phyloP scores from a whole-genome alignment of 1,140 invertebrate genomes.

The Megathymus violae region DNA sequence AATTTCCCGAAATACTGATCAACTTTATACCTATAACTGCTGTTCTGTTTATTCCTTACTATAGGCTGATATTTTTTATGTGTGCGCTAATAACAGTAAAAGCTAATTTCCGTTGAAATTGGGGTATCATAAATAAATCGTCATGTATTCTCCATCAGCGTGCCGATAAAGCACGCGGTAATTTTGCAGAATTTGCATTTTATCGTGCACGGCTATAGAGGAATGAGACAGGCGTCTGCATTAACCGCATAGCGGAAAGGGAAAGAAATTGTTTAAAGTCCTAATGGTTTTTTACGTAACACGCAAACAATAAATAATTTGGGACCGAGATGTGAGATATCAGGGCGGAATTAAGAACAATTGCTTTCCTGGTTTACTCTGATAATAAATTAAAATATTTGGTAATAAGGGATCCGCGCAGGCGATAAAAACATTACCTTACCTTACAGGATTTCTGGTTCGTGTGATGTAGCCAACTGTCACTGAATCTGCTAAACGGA shows the following conservation, averaged over 20 bases:
- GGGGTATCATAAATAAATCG: constrained; percentile 8
- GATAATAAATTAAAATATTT: no score
- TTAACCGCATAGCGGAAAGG: neutral
- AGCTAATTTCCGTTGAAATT: neutral
- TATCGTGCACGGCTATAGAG: constrained; percentile 6
- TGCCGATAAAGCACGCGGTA: constrained; percentile 19
- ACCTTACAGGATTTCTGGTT: no score
- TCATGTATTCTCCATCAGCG: constrained; percentile 1
- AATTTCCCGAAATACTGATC: no score
- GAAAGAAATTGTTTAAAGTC: neutral
- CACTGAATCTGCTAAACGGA: no score
- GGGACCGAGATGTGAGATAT: neutral
- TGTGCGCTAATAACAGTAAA: neutral
- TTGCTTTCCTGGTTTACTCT: constrained; percentile 2
- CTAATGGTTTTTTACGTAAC: constrained; percentile 15
- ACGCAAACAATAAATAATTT: constrained; percentile 8
- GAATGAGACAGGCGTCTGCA: neutral
- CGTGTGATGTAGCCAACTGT: no score
- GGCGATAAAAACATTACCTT: no score
- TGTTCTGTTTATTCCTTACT: no score
- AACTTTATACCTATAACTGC: no score
- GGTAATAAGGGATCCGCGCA: no score
- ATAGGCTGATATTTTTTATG: no score
- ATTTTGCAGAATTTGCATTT: constrained; percentile 23
- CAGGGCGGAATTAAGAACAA: constrained; percentile 2